Percentiles rank a stretch among this genome's conserved stretches.
Conservation (phyloP, 2,113 vertebrate species). For the Rutilus rutilus region DNA sequence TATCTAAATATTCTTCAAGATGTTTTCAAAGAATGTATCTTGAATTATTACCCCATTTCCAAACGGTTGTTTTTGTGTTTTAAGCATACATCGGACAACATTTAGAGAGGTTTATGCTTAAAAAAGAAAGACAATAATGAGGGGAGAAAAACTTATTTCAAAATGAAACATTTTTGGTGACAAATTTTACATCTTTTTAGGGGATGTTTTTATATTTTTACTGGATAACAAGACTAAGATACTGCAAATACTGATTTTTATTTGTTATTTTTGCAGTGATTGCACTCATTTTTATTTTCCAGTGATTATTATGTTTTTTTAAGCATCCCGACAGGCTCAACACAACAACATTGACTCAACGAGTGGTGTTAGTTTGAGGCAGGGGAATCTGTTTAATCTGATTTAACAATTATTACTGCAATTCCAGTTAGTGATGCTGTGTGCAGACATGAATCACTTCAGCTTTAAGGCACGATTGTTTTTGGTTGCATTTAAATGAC, state of each 20-base stretch:
- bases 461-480: neutral
- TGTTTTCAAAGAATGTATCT: neutral
- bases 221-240: neutral
- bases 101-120: neutral
- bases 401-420: neutral
- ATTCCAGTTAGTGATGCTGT: neutral
- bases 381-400: neutral
- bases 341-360: neutral
- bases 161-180: no score
- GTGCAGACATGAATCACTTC: neutral
- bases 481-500: neutral
- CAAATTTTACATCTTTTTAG: neutral
- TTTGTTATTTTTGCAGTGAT: neutral
- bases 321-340: no score
- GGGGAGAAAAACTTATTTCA: no score
- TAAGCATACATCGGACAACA: neutral
- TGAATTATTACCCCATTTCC: neutral
- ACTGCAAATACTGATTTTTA: neutral
- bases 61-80: neutral
- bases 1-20: neutral
- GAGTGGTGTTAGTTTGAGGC: neutral
- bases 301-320: neutral
- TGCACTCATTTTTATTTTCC: neutral
- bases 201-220: neutral
- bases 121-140: neutral